A percentile compares a stretch with the other conserved stretches of the same genome.
phyloP scores from a whole-genome alignment of 1,140 invertebrate species.

The Drosophila yakuba region DNA sequence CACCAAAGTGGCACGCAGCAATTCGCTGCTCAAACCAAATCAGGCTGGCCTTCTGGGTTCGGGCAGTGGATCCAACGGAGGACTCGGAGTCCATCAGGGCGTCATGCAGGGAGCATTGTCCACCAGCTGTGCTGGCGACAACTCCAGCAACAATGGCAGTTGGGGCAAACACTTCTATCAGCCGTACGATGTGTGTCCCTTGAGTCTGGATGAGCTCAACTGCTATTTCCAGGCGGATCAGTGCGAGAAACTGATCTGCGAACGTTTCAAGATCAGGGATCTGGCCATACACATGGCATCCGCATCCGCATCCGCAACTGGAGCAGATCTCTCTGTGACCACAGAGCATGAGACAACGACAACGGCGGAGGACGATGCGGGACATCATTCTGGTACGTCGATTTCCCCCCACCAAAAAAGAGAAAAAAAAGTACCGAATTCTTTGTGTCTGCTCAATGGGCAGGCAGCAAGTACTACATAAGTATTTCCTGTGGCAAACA shows the following conservation, averaged over 20 bases:
- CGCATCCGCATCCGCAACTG: slow-evolving; percentile 18
- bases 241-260: slow-evolving; percentile 76
- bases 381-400: slow-evolving; percentile 83
- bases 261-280: slow-evolving; percentile 81
- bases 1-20: slow-evolving; percentile 89
- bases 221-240: slow-evolving; percentile 80
- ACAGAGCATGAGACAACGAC: slow-evolving; percentile 33
- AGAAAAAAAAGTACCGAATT: not conserved
- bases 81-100: slow-evolving; percentile 49
- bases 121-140: slow-evolving; percentile 66
- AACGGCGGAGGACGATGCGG: slow-evolving; percentile 76
- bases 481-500: slow-evolving; percentile 32
- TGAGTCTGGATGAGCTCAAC: slow-evolving; percentile 75
- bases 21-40: slow-evolving; percentile 86
- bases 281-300: slow-evolving; percentile 48
- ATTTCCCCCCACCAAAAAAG: not conserved
- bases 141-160: slow-evolving; percentile 84
- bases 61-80: not conserved
- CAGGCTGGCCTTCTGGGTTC: slow-evolving; percentile 14
- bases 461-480: not conserved
- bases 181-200: slow-evolving; percentile 75
- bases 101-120: slow-evolving; percentile 33
- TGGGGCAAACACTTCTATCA: slow-evolving; percentile 85
- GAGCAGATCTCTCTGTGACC: slow-evolving; percentile 25
- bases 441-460: not conserved